phyloP scores from a whole-genome alignment of 2,797 vertebrate genomes.

The Rousettus madagascariensis region DNA sequence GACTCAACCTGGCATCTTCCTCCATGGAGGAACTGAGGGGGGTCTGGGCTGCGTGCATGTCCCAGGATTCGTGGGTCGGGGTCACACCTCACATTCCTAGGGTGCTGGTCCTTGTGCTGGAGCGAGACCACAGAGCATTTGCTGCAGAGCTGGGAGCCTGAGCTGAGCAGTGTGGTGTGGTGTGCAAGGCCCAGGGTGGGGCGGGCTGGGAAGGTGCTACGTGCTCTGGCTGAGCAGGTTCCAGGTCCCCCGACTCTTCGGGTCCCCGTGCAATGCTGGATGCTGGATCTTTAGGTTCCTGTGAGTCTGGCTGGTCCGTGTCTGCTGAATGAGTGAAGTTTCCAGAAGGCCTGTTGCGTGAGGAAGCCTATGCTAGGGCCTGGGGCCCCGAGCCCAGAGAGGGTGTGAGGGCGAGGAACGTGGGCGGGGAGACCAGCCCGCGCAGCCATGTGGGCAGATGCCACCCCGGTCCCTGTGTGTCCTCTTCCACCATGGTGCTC shows the following conservation, averaged over 20 bases:
- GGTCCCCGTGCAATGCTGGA: background rate
- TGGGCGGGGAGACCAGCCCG: background rate
- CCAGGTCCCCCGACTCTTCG: too few relatives aligned
- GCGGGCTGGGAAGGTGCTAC: background rate
- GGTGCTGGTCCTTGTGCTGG: background rate
- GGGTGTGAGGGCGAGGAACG: background rate
- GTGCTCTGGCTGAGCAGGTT: too few relatives aligned
- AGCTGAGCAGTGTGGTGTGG: background rate
- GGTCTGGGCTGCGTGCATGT: background rate
- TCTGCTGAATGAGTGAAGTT: background rate
- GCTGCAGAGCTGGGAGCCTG: background rate
- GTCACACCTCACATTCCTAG: background rate
- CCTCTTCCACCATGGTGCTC: background rate
- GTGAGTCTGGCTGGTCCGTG: background rate
- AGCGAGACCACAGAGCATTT: background rate
- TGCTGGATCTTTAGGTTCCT: background rate
- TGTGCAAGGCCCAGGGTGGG: too few relatives aligned
- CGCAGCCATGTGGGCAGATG: background rate
- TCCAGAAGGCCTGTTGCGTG: background rate
- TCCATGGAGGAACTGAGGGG: background rate
- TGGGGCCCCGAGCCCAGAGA: background rate
- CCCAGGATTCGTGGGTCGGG: background rate
- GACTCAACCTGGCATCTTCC: fast-evolving
- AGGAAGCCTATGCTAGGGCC: background rate
- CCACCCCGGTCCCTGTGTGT: background rate